Evolutionary conservation across 1,140 invertebrate species (phyloP).

Genomic region (Zaprionus ornatus): DNA sequence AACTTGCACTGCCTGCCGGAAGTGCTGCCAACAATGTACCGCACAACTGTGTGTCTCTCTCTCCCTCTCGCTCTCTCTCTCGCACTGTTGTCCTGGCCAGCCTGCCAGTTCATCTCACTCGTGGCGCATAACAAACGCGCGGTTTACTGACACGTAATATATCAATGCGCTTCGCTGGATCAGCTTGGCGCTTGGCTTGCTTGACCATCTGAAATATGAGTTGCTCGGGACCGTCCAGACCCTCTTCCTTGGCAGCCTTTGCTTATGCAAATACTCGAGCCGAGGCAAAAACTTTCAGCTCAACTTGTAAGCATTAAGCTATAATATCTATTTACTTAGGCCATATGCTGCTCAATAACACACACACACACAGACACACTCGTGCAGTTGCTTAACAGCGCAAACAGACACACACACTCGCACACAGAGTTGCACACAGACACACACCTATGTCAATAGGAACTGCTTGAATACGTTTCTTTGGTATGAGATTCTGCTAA

Average conservation of each 20-base stretch:
- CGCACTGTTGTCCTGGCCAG: conserved; percentile 5
- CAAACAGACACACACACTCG: conserved; percentile 15
- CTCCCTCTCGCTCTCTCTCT: neutral
- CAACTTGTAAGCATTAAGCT: conserved; percentile 66
- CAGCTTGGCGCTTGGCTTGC: conserved; percentile 2
- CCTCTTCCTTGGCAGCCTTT: neutral
- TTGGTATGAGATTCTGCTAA: neutral
- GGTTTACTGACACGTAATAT: conserved; percentile 71
- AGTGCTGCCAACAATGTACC: conserved; percentile 58
- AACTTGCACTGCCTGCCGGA: conserved; percentile 77
- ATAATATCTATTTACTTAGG: conserved; percentile 69
- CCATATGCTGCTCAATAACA: conserved; percentile 14
- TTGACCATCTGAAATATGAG: conserved; percentile 66
- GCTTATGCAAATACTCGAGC: conserved; percentile 38
- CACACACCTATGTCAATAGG: neutral
- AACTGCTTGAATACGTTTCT: neutral
- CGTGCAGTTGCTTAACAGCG: conserved; percentile 1
- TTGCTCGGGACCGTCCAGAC: neutral
- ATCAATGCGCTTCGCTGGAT: conserved; percentile 63
- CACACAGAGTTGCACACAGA: neutral
- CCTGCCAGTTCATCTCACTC: neutral
- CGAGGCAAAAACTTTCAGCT: conserved; percentile 35
- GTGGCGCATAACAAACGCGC: conserved; percentile 33
- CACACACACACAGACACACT: neutral
- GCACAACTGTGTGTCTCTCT: conserved; percentile 3